phyloP scores from a whole-genome alignment of 2,888 invertebrate species.

The Euplexia lucipara region DNA sequence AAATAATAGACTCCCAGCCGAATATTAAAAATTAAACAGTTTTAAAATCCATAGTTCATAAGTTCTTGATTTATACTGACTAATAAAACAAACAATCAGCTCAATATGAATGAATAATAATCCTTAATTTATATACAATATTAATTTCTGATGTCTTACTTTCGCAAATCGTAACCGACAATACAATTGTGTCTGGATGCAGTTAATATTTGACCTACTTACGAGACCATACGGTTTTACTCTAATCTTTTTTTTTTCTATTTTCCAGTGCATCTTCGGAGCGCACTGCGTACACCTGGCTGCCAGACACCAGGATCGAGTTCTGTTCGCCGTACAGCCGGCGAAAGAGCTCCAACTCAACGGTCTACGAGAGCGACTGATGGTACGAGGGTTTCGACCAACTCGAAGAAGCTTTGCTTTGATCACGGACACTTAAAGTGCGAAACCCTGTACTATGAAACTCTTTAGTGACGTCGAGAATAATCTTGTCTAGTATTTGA shows the following conservation, averaged over 20 bases:
- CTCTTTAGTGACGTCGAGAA: conserved; percentile 59
- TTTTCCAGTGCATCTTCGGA: conserved; percentile 88
- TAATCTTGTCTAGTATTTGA: conserved; percentile 47
- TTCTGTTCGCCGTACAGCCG: conserved; percentile 86
- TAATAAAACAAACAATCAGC: too few relatives aligned
- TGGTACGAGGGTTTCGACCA: conserved; percentile 84
- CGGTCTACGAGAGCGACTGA: conserved; percentile 90
- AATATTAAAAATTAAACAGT: too few relatives aligned
- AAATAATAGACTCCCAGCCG: too few relatives aligned
- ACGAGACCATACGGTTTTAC: neutral
- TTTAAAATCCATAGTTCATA: too few relatives aligned
- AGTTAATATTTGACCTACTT: too few relatives aligned
- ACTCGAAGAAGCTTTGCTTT: conserved; percentile 87
- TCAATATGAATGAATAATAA: too few relatives aligned
- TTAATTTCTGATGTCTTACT: too few relatives aligned
- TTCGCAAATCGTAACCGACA: too few relatives aligned
- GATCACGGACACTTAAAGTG: conserved; percentile 75
- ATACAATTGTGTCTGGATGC: too few relatives aligned
- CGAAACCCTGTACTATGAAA: conserved; percentile 58
- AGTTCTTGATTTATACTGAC: too few relatives aligned
- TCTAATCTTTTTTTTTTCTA: conserved; percentile 57
- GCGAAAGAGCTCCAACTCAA: conserved; percentile 87
- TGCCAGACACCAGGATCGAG: conserved; percentile 88
- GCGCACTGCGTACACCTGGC: conserved; percentile 90
- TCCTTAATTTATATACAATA: too few relatives aligned